These are phyloP conservation scores for Clarias platycephalus DNA, from an alignment of 2,797 vertebrate genomes.

Conservation along the genomic window DNA sequence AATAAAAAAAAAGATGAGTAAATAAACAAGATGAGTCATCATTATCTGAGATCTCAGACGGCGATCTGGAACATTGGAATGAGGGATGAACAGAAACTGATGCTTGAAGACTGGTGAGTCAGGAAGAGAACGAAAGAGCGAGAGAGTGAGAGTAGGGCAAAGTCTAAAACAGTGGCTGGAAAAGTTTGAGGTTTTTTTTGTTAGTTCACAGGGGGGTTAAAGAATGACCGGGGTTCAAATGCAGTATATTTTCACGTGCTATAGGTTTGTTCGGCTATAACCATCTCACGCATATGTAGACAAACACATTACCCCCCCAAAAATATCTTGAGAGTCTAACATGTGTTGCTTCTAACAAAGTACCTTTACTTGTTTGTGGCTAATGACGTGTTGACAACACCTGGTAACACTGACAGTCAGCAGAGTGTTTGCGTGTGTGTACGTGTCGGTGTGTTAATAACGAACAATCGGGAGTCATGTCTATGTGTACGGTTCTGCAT, in stretches of 20 bases:
- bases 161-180: background rate
- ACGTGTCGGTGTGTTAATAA: slow-evolving; percentile 40
- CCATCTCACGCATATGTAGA: background rate
- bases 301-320: background rate
- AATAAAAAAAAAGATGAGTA: background rate
- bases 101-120: slow-evolving; percentile 21
- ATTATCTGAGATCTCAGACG: background rate
- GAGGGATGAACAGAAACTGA: slow-evolving; percentile 2
- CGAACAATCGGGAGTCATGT: slow-evolving; percentile 28
- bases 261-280: background rate
- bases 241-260: background rate
- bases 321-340: background rate
- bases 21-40: background rate
- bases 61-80: background rate
- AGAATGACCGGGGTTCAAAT: background rate
- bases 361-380: slow-evolving; percentile 38
- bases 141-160: background rate
- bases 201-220: background rate
- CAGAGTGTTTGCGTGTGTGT: background rate
- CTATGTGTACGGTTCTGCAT: slow-evolving; percentile 26
- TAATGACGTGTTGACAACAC: slow-evolving; percentile 46
- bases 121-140: slow-evolving; percentile 5
- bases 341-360: background rate
- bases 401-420: slow-evolving; percentile 50
- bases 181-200: background rate